These are phyloP conservation scores for Turritopsis dohrnii DNA, from an alignment of 30 jellyfish, hydroid and myxozoan genomes.

Conservation along the genomic window DNA sequence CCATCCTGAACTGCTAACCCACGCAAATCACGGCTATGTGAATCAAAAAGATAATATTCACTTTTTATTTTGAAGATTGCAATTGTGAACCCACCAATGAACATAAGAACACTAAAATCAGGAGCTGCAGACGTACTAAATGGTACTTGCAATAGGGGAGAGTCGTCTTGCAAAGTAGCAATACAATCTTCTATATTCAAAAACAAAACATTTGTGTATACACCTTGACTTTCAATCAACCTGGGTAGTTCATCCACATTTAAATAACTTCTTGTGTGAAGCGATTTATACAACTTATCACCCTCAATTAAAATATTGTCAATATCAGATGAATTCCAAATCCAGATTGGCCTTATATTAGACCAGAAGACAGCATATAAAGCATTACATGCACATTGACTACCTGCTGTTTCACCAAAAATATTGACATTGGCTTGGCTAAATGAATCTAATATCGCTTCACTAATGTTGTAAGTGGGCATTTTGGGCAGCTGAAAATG, in stretches of 20 bases:
- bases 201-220: neutral
- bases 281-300: neutral
- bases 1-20: slow-evolving; percentile 17
- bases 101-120: neutral
- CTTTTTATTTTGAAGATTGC: slow-evolving; percentile 4
- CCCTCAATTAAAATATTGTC: slow-evolving; percentile 15
- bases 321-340: slow-evolving; percentile 9
- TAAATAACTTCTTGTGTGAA: slow-evolving; percentile 4
- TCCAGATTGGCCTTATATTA: neutral
- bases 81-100: slow-evolving; percentile 8
- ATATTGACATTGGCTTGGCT: neutral
- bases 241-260: slow-evolving; percentile 6
- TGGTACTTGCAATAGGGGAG: neutral
- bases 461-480: slow-evolving; percentile 4
- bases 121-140: neutral
- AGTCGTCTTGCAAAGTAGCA: slow-evolving; percentile 6
- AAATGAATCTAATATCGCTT: neutral
- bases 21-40: slow-evolving; percentile 6
- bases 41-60: slow-evolving; percentile 9
- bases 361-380: too few species aligned
- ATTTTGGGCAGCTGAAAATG: neutral
- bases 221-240: neutral
- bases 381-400: too few species aligned
- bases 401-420: too few species aligned
- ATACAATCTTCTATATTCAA: neutral